Percentiles rank a stretch among this genome's conserved stretches.
Conservation (phyloP, 2,888 invertebrate genomes). For the Zeuzera pyrina region DNA sequence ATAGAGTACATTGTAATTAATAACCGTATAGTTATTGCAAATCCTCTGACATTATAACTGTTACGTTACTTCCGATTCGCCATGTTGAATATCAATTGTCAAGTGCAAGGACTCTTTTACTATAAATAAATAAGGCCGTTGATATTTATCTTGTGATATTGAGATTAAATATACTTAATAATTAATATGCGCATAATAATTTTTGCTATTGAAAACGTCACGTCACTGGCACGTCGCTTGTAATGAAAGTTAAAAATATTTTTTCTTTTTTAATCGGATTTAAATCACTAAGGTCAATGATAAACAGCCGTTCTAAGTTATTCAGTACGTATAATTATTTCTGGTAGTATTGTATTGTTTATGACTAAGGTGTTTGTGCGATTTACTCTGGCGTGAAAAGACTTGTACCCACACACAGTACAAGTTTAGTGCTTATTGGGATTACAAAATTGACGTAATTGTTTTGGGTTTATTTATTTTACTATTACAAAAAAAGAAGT, state of each 20-base stretch:
- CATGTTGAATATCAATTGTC: slow-evolving; percentile 15
- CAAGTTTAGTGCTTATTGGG: too few relatives aligned
- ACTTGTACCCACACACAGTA: too few relatives aligned
- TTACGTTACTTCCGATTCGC: slow-evolving; percentile 13
- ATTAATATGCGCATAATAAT: slow-evolving; percentile 1
- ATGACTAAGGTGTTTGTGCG: too few relatives aligned
- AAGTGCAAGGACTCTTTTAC: slow-evolving; percentile 6
- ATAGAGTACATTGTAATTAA: slow-evolving; percentile 15
- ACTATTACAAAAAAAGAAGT: too few relatives aligned
- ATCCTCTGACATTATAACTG: slow-evolving; percentile 12
- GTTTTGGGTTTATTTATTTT: too few relatives aligned
- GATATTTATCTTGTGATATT: not conserved
- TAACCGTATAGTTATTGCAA: slow-evolving; percentile 12
- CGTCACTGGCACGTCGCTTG: not conserved
- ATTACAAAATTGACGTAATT: too few relatives aligned
- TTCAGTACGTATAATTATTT: too few relatives aligned
- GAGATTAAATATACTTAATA: not conserved
- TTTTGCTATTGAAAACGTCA: not conserved
- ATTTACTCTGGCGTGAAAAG: too few relatives aligned
- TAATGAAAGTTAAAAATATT: not conserved
- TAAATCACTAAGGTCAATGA: too few relatives aligned
- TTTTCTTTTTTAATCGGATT: too few relatives aligned
- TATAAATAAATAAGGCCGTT: not conserved
- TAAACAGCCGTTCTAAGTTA: too few relatives aligned
- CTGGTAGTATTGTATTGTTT: too few relatives aligned